Conservation (phyloP, 2,888 invertebrate species). For the Zaprionus obscuricornis region DNA sequence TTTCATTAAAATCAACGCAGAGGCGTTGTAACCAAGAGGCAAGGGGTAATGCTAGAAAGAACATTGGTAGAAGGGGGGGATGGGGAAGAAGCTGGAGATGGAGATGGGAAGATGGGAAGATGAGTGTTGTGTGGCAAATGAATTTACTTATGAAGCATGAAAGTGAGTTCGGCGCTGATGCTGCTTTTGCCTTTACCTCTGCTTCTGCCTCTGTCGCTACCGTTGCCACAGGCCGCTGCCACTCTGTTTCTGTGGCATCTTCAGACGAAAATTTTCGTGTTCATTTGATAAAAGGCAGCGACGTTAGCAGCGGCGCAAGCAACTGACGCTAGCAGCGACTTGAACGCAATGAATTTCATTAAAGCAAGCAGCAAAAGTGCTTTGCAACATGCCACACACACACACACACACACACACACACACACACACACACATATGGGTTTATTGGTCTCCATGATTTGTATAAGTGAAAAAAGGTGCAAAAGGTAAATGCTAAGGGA, state of each 20-base stretch:
- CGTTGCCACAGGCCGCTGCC: too few species aligned
- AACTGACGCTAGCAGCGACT: conserved; percentile 18
- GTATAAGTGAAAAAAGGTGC: conserved; percentile 57
- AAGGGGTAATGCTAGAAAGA: background rate
- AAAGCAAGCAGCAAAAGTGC: conserved; percentile 64
- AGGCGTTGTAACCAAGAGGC: conserved; percentile 7
- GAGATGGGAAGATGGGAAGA: too few species aligned
- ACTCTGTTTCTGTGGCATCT: conserved; percentile 25
- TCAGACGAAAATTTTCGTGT: conserved; percentile 60
- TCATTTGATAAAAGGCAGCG: conserved; percentile 62
- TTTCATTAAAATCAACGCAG: conserved; percentile 79
- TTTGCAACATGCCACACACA: conserved; percentile 26
- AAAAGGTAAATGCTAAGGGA: background rate
- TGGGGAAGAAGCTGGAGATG: too few species aligned
- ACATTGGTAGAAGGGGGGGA: background rate
- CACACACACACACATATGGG: conserved; percentile 16
- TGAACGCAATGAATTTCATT: conserved; percentile 73
- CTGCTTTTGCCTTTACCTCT: conserved; percentile 8
- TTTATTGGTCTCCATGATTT: conserved; percentile 72
- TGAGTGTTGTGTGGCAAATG: conserved; percentile 69
- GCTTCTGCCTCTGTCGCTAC: conserved; percentile 8
- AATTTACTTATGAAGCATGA: conserved; percentile 77
- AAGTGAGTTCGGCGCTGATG: conserved; percentile 61
- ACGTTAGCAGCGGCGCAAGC: conserved; percentile 10
- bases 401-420: conserved; percentile 7